Conservation (phyloP, 2,113 vertebrate genomes). For the Clarias magur region DNA sequence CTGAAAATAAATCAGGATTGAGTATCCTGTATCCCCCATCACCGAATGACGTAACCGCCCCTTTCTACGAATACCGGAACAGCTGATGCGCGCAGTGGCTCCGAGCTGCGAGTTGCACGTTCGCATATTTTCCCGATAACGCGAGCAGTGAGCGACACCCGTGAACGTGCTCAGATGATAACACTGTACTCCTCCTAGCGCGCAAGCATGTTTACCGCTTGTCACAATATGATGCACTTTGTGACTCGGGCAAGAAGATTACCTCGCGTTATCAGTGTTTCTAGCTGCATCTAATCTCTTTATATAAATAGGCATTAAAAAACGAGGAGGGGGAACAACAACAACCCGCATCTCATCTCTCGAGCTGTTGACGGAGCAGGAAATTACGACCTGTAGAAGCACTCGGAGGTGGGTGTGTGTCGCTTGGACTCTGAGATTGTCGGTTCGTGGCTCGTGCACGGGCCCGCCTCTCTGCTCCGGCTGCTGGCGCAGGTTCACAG, state of each 20-base stretch:
- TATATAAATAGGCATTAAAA: background rate
- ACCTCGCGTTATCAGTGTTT: slow-evolving; percentile 19
- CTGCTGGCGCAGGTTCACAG: background rate
- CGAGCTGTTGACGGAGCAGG: background rate
- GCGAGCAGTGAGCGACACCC: slow-evolving; percentile 16
- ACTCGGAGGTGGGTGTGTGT: background rate
- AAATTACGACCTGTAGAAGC: background rate
- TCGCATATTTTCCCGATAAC: slow-evolving; percentile 27
- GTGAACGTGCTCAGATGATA: slow-evolving; percentile 27
- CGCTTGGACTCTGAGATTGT: background rate
- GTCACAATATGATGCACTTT: slow-evolving; percentile 28
- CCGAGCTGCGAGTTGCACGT: slow-evolving; percentile 20
- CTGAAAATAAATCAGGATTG: background rate
- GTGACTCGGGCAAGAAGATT: slow-evolving; percentile 21
- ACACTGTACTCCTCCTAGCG: slow-evolving; percentile 17
- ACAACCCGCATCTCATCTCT: background rate
- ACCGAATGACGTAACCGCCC: slow-evolving; percentile 37
- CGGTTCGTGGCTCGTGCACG: background rate
- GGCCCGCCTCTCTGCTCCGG: background rate
- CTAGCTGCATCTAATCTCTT: slow-evolving; percentile 36
- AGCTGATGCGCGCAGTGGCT: slow-evolving; percentile 22
- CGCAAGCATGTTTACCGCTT: slow-evolving; percentile 29
- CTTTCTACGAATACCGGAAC: slow-evolving; percentile 36
- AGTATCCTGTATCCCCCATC: background rate
- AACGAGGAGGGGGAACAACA: too few species aligned